Evolutionary conservation across 2,797 vertebrate species (phyloP).

Genomic region (Falco berigora): DNA sequence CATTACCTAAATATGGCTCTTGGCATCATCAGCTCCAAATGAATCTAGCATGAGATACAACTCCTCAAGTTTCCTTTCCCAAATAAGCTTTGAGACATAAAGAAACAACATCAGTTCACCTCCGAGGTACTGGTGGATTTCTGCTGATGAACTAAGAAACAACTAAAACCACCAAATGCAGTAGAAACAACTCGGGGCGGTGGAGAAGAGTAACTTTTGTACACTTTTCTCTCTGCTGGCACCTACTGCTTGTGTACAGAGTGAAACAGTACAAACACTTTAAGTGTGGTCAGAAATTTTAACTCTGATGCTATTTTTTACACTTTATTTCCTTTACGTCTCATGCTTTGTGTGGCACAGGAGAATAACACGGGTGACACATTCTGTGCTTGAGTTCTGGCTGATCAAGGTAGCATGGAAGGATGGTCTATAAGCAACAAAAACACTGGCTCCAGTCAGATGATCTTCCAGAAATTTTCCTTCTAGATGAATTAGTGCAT

Average conservation of each 20-base stretch:
- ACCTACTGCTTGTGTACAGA: neutral
- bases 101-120: neutral
- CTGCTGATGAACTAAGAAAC: neutral
- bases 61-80: neutral
- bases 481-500: neutral
- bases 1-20: neutral
- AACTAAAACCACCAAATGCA: neutral
- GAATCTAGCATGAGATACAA: neutral
- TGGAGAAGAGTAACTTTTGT: neutral
- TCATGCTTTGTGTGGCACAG: neutral
- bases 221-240: neutral
- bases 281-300: neutral
- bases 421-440: neutral
- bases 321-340: neutral
- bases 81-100: neutral
- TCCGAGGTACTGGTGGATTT: neutral
- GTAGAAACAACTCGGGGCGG: neutral
- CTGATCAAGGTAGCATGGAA: neutral
- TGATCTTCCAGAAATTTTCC: neutral
- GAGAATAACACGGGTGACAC: neutral
- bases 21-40: neutral
- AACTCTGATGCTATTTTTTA: neutral
- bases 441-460: neutral
- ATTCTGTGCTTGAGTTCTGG: neutral
- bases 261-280: neutral